Evolutionary conservation across 2,797 vertebrate species (phyloP).

Genomic region (Psittacula echo): DNA sequence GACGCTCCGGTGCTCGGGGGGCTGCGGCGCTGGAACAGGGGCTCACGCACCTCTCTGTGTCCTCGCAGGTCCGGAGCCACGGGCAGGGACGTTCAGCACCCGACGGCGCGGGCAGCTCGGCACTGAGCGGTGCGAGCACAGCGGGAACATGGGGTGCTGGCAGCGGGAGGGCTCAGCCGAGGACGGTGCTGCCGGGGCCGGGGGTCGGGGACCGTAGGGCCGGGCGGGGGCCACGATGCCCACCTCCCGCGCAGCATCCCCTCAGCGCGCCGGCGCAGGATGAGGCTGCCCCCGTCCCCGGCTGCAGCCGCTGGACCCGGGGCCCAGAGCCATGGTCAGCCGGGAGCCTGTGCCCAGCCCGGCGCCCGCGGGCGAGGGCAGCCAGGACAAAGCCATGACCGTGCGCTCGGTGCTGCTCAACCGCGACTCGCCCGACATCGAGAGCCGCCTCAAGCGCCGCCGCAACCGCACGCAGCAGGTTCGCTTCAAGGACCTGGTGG

Average conservation of each 20-base stretch:
- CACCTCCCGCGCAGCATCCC: no score
- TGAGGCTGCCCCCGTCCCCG: neutral
- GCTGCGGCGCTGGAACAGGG: neutral
- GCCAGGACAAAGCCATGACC: slow-evolving; percentile 83
- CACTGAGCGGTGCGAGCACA: neutral
- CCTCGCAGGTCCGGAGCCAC: slow-evolving; percentile 25
- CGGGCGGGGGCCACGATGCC: neutral
- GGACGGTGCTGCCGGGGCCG: neutral
- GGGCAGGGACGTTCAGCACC: neutral
- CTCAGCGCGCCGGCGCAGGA: neutral
- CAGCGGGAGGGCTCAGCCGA: rapidly evolving
- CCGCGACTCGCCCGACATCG: slow-evolving; percentile 84
- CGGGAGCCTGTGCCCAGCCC: slow-evolving; percentile 81
- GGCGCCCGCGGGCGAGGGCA: slow-evolving; percentile 74
- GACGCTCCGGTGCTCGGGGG: neutral
- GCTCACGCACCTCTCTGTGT: slow-evolving; percentile 17
- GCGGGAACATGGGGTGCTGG: neutral
- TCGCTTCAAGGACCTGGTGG: slow-evolving; percentile 87
- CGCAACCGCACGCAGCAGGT: slow-evolving; percentile 87
- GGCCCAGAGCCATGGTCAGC: slow-evolving; percentile 79
- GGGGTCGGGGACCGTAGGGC: neutral
- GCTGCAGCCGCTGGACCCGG: neutral
- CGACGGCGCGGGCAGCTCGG: neutral
- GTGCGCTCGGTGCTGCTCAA: slow-evolving; percentile 88
- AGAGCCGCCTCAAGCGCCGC: slow-evolving; percentile 83